Percentiles rank a stretch among this genome's conserved stretches.
These are phyloP conservation scores for Catamblyrhynchus diadema DNA, from an alignment of 2,797 vertebrate species.

Conservation along the genomic window DNA sequence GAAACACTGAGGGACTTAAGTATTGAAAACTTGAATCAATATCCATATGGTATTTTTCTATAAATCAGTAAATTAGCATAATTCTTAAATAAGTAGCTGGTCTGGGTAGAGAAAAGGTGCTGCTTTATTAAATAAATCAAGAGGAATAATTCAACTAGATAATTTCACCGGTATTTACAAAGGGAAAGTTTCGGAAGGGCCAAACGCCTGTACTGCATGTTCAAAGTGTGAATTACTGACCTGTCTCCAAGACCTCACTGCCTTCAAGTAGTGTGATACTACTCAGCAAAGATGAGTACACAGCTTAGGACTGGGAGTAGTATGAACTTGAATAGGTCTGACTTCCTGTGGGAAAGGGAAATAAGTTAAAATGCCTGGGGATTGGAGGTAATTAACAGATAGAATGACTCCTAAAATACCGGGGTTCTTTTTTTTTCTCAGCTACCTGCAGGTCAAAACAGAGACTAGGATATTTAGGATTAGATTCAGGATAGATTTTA, in stretches of 20 bases:
- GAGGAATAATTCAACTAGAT: not conserved
- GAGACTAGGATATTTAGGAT: not conserved
- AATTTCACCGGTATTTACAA: not conserved
- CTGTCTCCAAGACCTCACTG: not conserved
- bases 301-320: not conserved
- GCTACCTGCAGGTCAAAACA: constrained; percentile 51
- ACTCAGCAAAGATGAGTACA: not conserved
- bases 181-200: not conserved
- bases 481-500: not conserved
- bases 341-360: constrained; percentile 16
- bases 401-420: not conserved
- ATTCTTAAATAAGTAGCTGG: not conserved
- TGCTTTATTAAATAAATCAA: not conserved
- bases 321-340: not conserved
- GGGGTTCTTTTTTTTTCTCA: not conserved
- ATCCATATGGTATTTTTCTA: not conserved
- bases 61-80: not conserved
- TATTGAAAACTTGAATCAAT: not conserved
- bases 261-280: not conserved
- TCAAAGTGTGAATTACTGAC: not conserved
- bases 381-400: not conserved
- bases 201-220: not conserved
- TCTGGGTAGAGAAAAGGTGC: not conserved
- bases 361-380: not conserved
- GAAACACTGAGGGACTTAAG: not conserved